Conservation (phyloP, 2,797 vertebrate species). For the Aselliscus stoliczkanus region DNA sequence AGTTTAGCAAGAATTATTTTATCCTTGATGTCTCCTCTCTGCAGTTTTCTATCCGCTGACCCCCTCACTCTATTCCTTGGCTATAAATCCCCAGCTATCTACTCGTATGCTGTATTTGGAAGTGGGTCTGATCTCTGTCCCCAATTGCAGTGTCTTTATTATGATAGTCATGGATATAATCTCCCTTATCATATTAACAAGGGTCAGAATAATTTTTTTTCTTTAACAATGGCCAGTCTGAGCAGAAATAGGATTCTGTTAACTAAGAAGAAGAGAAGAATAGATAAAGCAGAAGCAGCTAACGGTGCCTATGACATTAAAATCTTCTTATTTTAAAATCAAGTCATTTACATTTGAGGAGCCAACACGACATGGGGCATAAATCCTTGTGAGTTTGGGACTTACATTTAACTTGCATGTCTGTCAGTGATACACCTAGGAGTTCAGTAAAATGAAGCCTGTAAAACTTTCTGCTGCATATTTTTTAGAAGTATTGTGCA, state of each 20-base stretch:
- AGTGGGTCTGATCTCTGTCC: not conserved
- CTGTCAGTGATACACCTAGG: not conserved
- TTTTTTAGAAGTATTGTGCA: constrained; percentile 34
- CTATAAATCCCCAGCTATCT: not conserved
- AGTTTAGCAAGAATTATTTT: not conserved
- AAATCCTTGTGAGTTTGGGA: not conserved
- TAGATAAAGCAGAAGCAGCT: not conserved
- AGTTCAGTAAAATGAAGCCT: not conserved
- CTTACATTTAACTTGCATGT: not conserved
- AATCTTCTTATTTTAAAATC: not conserved
- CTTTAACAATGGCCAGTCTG: not conserved
- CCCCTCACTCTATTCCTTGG: not conserved
- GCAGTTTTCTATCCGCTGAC: not conserved
- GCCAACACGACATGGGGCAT: not conserved
- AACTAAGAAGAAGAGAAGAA: not conserved
- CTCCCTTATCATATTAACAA: not conserved
- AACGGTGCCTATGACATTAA: not conserved
- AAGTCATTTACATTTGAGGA: not conserved
- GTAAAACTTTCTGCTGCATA: constrained; percentile 4
- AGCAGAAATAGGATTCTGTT: not conserved
- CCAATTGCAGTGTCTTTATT: not conserved
- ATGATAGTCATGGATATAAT: not conserved
- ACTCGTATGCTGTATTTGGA: not conserved
- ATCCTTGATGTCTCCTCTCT: not conserved
- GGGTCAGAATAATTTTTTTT: constrained; percentile 8